These are phyloP conservation scores for Elachura formosa DNA, from an alignment of 2,113 vertebrate genomes.

Conservation along the genomic window DNA sequence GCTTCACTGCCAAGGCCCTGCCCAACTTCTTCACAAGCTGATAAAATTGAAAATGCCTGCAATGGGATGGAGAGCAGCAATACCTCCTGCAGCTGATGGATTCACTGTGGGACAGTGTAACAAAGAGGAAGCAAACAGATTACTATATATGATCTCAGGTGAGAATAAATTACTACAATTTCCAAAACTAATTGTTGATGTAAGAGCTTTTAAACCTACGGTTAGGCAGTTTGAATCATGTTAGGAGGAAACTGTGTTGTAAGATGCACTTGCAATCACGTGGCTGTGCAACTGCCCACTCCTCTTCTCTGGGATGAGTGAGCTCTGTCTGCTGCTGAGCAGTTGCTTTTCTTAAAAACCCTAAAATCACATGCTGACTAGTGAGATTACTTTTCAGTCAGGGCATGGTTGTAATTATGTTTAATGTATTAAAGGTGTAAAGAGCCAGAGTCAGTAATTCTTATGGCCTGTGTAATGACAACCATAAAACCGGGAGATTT, in stretches of 20 bases:
- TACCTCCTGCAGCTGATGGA: background rate
- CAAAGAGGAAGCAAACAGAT: background rate
- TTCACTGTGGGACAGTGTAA: background rate
- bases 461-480: conserved; percentile 49
- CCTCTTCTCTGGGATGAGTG: background rate
- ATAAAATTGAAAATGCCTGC: background rate
- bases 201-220: background rate
- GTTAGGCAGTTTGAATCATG: background rate
- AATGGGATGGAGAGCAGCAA: background rate
- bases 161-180: background rate
- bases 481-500: background rate
- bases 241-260: background rate
- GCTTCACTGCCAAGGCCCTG: background rate
- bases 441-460: conserved; percentile 49
- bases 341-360: background rate
- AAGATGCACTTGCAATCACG: background rate
- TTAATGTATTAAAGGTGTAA: background rate
- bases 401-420: conserved; percentile 12
- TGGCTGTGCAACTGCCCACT: background rate
- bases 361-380: background rate
- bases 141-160: background rate
- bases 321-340: background rate
- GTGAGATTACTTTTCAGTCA: background rate
- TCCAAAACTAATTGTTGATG: background rate
- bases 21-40: background rate